Evolutionary conservation across 37 sponge, comb jelly and placozoan species (phyloP).

Genomic region (Diacarnus erythraeanus): DNA sequence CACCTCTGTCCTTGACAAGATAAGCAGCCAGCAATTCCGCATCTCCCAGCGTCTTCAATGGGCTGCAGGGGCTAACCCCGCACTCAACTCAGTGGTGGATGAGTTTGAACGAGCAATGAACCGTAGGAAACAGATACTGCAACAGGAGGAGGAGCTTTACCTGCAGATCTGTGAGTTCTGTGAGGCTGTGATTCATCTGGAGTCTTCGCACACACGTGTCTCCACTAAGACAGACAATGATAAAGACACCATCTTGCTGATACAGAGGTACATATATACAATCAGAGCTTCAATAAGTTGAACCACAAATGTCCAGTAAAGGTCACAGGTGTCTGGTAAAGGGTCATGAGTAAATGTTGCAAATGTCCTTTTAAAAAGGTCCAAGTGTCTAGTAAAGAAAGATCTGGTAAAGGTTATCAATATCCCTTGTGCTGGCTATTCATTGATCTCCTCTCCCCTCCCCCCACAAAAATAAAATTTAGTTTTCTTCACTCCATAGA

Average conservation of each 20-base stretch:
- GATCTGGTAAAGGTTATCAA: no score
- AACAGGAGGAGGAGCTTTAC: slow-evolving; percentile 74
- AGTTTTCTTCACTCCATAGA: background rate
- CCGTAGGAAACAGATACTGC: slow-evolving; percentile 53
- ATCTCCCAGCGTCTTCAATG: slow-evolving; percentile 94
- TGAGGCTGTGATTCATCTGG: slow-evolving; percentile 84
- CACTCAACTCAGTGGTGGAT: slow-evolving; percentile 72
- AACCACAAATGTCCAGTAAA: no score
- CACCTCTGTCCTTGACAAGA: slow-evolving; percentile 63
- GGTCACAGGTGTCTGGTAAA: no score
- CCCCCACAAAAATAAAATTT: no score
- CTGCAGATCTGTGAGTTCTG: slow-evolving; percentile 68
- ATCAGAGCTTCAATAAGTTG: background rate
- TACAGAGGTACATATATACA: slow-evolving; percentile 26
- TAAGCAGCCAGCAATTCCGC: slow-evolving; percentile 76
- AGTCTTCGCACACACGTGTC: slow-evolving; percentile 78
- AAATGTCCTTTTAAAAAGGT: no score
- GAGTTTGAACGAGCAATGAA: slow-evolving; percentile 78
- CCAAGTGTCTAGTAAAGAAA: no score
- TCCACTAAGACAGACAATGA: slow-evolving; percentile 57
- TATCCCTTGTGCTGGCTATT: background rate
- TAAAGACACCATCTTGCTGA: slow-evolving; percentile 59
- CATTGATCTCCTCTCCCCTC: background rate
- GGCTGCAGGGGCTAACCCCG: slow-evolving; percentile 95
- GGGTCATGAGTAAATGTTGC: no score